Base-by-base conservation (phyloP, 2,797 vertebrate genomes). In the Bradypodion ventrale region DNA sequence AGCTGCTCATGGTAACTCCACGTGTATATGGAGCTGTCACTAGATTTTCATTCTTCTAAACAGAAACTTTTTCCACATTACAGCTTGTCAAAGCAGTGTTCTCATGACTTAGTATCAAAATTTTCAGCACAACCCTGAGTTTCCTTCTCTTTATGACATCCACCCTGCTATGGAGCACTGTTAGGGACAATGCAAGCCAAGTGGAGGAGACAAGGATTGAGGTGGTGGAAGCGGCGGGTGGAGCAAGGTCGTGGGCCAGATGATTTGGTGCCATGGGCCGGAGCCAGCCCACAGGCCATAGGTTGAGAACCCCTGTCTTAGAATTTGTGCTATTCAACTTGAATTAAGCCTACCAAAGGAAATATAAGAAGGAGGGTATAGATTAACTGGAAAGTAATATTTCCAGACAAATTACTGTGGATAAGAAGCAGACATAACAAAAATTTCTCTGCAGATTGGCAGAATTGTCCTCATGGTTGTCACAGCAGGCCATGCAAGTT, bases 321-420 rank as follows among this genome's bases (percentile, higher is more conserved):
- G 12, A 44, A 65, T 37, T 23, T 52, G 23, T 63, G n/a, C 5
- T 52, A 32, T 63, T n/a, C 35, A 29, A 73, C 23, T 46, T n/a
- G 46, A 29, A 25, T 46, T 27, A 75, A n/a, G 13, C 32, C 7
- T 37, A 66, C 29, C 42, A 35, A 59, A 5, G 4, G 29, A 65
- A 75, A 52, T 29, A 25, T 52, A 66, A 15, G 46, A 37, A 60
- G 66, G 29, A 83, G 29, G 25, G 27, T 25, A n/a, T 68, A 40
- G 62, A 44, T 69, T 81, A 69, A 10, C n/a, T 49, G 10, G 62
- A 52, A 76, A 52, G 81, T 85, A 32, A 40, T 40, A 52, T 76
- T 76, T 81, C 73, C 73, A 62, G 65, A 75, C 46, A 80, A 65
- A 65, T 85, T 65, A 37, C 83, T 89, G 86, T 69, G 83, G 83